Evolutionary conservation across 2,888 invertebrate genomes (phyloP).

Genomic region (Drosophila barbarae): DNA sequence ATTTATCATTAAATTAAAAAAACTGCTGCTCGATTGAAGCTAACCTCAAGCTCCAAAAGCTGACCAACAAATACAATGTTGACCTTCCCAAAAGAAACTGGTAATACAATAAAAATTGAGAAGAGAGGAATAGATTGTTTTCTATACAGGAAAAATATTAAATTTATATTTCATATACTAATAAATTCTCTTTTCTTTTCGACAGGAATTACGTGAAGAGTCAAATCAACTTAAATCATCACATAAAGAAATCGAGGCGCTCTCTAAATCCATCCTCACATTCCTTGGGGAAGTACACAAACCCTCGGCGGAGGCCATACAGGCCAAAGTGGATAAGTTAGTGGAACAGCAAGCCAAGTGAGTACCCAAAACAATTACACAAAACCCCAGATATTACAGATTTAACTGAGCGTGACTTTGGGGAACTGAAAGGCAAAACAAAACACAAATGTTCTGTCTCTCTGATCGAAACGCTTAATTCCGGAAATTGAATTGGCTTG

Average conservation of each 20-base stretch:
- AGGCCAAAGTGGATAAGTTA: slow-evolving; percentile 85
- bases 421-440: slow-evolving; percentile 10
- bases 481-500: slow-evolving; percentile 63
- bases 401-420: slow-evolving; percentile 38
- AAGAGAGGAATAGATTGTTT: not conserved
- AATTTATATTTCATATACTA: slow-evolving; percentile 3
- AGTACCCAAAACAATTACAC: slow-evolving; percentile 66
- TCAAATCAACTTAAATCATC: slow-evolving; percentile 85
- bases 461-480: slow-evolving; percentile 39
- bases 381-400: slow-evolving; percentile 7
- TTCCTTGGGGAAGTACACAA: slow-evolving; percentile 86
- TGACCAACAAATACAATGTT: slow-evolving; percentile 31
- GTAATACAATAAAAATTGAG: slow-evolving; percentile 48
- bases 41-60: slow-evolving; percentile 20
- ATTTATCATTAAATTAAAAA: slow-evolving; percentile 6
- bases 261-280: slow-evolving; percentile 86
- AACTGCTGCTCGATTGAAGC: slow-evolving; percentile 14
- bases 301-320: slow-evolving; percentile 85
- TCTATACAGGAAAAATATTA: not conserved
- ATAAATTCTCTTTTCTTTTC: not conserved
- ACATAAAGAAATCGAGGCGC: slow-evolving; percentile 85
- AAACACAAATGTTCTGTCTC: slow-evolving; percentile 20
- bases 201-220: slow-evolving; percentile 87
- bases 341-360: slow-evolving; percentile 85
- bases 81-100: slow-evolving; percentile 62